These are phyloP conservation scores for Orthonychiurus folsomi DNA, from an alignment of 2,888 invertebrate genomes.

Conservation along the genomic window DNA sequence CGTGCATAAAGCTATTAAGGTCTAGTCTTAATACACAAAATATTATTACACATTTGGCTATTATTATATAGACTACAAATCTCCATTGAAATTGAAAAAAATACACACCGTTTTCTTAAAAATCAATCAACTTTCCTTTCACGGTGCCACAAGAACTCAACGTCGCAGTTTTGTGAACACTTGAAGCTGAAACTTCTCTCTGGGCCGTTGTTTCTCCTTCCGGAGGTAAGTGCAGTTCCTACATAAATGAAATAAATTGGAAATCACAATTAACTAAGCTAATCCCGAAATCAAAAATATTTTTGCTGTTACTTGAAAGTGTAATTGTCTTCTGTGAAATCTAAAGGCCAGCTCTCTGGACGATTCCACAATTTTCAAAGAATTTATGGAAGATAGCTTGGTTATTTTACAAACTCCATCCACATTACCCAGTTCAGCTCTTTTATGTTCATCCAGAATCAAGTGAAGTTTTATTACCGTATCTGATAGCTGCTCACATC, in stretches of 20 bases:
- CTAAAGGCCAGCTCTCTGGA: slow-evolving; percentile 36
- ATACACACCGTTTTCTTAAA: slow-evolving; percentile 16
- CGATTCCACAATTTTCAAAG: slow-evolving; percentile 28
- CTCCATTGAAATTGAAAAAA: background rate
- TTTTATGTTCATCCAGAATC: slow-evolving; percentile 29
- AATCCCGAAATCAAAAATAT: background rate
- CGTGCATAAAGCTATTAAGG: no score
- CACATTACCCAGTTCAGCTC: slow-evolving; percentile 31
- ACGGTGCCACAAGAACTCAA: slow-evolving; percentile 11
- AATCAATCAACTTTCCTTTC: slow-evolving; percentile 34
- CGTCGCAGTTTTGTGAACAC: slow-evolving; percentile 5
- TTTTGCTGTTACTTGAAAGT: slow-evolving; percentile 28
- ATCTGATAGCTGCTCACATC: slow-evolving; percentile 30
- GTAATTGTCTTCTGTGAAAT: slow-evolving; percentile 32
- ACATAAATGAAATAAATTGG: slow-evolving; percentile 14
- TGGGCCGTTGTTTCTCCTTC: slow-evolving; percentile 35
- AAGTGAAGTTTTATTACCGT: slow-evolving; percentile 30
- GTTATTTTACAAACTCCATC: slow-evolving; percentile 34
- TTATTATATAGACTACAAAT: no score
- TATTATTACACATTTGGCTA: no score
- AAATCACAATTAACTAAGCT: background rate
- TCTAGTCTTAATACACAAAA: no score
- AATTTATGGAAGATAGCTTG: slow-evolving; percentile 29
- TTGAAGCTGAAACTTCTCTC: slow-evolving; percentile 21
- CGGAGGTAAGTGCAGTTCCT: slow-evolving; percentile 35